phyloP scores from a whole-genome alignment of 2,113 vertebrate species.

The Natator depressus region DNA sequence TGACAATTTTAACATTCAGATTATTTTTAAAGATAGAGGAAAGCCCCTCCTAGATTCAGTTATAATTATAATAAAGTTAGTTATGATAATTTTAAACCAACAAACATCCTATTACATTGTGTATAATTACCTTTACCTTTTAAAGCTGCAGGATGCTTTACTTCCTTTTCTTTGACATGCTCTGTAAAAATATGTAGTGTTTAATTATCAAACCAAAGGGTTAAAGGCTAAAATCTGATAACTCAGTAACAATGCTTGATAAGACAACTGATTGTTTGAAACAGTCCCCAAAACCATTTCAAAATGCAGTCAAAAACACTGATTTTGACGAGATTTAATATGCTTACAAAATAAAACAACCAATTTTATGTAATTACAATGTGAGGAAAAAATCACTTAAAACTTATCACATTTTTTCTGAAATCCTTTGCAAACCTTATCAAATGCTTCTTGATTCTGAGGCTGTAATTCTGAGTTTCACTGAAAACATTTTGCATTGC shows the following conservation, averaged over 20 bases:
- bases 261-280: background rate
- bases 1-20: background rate
- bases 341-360: background rate
- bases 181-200: constrained; percentile 29
- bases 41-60: background rate
- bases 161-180: constrained; percentile 37
- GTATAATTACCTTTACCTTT: constrained; percentile 60
- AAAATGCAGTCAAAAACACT: background rate
- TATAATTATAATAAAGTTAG: background rate
- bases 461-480: background rate
- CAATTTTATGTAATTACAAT: background rate
- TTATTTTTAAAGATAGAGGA: background rate
- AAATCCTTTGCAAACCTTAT: rapidly evolving
- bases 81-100: background rate
- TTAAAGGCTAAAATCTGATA: background rate
- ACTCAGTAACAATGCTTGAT: background rate
- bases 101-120: background rate
- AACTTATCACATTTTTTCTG: background rate
- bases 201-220: background rate
- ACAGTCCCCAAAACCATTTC: background rate
- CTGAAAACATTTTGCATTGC: background rate
- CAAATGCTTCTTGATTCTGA: background rate
- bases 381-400: background rate
- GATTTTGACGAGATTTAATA: background rate
- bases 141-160: constrained; percentile 42